Conservation (phyloP, 2,797 vertebrate species). For the Sebastes matsubarae region DNA sequence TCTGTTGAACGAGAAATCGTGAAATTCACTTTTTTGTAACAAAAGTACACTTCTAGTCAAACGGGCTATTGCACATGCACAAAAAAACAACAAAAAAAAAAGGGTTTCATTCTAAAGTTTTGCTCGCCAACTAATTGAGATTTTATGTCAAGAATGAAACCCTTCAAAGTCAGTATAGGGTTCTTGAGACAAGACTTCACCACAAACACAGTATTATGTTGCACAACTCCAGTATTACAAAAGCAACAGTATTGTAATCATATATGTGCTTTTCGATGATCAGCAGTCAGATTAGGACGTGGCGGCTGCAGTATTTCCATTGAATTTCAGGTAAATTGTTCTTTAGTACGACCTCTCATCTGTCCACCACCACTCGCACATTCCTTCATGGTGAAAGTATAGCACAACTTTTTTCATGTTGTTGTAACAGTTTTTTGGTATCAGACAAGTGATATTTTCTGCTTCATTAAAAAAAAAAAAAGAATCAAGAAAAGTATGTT, state of each 20-base stretch:
- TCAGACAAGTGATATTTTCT: slow-evolving; percentile 65
- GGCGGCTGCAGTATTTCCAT: slow-evolving; percentile 20
- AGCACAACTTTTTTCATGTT: slow-evolving; percentile 63
- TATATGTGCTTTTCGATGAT: slow-evolving; percentile 30
- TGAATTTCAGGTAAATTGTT: slow-evolving; percentile 34
- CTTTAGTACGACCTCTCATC: slow-evolving; percentile 9
- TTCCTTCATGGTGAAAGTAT: slow-evolving; percentile 60
- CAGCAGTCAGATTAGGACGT: slow-evolving; percentile 15
- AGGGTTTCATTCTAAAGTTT: slow-evolving; percentile 27
- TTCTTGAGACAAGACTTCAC: slow-evolving; percentile 5
- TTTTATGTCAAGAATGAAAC: slow-evolving; percentile 14
- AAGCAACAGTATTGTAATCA: slow-evolving; percentile 34
- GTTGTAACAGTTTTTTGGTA: slow-evolving; percentile 68
- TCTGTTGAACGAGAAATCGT: slow-evolving; percentile 20
- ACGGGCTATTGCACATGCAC: neutral
- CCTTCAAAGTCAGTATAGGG: neutral
- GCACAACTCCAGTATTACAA: slow-evolving; percentile 35
- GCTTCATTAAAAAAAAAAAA: slow-evolving; percentile 69
- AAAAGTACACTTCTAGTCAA: slow-evolving; percentile 11
- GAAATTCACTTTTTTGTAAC: slow-evolving; percentile 25
- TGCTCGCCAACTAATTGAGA: neutral
- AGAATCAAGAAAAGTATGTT: neutral
- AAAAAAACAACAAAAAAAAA: neutral
- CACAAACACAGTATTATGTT: slow-evolving; percentile 41
- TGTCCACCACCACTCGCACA: slow-evolving; percentile 39